phyloP scores from a whole-genome alignment of 2,113 vertebrate genomes.

The Tylochromis polylepis region DNA sequence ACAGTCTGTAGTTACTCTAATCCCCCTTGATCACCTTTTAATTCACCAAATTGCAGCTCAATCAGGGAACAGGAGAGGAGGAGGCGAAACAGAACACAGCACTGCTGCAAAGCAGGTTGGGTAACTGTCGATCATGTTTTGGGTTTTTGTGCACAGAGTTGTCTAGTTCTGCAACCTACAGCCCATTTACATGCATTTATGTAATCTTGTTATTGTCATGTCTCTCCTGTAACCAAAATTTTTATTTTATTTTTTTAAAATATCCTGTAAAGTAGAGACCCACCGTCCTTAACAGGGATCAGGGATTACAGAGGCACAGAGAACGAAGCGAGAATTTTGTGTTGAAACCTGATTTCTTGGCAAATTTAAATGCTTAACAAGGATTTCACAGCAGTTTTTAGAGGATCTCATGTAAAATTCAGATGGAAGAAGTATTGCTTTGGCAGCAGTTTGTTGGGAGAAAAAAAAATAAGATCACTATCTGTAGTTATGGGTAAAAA shows the following conservation, averaged over 20 bases:
- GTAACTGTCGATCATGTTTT: background rate
- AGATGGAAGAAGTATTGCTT: background rate
- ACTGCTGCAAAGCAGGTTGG: background rate
- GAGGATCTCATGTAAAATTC: background rate
- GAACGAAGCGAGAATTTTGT: background rate
- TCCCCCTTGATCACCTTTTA: slow-evolving; percentile 59
- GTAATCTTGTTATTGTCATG: background rate
- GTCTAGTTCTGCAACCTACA: background rate
- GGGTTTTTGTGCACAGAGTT: background rate
- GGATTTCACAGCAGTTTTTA: background rate
- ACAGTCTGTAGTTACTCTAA: slow-evolving; percentile 39
- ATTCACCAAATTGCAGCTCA: slow-evolving; percentile 55
- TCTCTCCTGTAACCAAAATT: background rate
- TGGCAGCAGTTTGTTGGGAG: background rate
- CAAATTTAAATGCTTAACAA: background rate
- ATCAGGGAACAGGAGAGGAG: slow-evolving; percentile 3
- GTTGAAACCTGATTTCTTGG: background rate
- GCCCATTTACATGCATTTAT: background rate
- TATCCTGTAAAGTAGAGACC: background rate
- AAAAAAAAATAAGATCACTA: background rate
- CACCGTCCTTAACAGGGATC: background rate
- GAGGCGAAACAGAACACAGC: background rate
- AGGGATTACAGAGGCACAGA: background rate
- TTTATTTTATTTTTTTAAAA: background rate
- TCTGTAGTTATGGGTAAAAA: background rate